Evolutionary conservation across 1,140 invertebrate genomes (phyloP).

Genomic region (Brachionus calyciflorus): DNA sequence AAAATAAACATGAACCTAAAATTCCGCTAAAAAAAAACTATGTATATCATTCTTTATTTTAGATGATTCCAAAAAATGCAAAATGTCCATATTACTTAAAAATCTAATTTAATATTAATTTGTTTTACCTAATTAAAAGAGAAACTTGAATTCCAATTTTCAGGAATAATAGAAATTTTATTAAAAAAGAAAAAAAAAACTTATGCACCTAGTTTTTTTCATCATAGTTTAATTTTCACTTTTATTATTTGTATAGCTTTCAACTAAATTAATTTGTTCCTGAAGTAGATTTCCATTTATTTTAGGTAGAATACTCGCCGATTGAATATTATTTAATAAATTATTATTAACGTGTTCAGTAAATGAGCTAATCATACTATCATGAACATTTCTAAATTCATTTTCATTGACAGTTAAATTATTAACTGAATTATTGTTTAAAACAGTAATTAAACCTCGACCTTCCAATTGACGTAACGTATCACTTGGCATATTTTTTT

Average conservation of each 20-base stretch:
- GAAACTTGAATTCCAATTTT: neutral
- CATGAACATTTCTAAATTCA: neutral
- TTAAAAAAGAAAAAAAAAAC: no score
- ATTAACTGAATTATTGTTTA: no score
- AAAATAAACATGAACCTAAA: no score
- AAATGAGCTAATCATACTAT: conserved; percentile 18
- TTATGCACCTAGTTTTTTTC: no score
- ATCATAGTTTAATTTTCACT: no score
- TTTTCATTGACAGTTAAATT: neutral
- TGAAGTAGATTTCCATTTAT: neutral
- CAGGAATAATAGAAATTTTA: neutral
- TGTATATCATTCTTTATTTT: no score
- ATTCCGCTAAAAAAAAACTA: no score
- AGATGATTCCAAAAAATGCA: no score
- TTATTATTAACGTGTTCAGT: conserved; percentile 19
- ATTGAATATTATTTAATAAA: neutral
- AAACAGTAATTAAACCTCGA: neutral
- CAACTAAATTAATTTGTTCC: no score
- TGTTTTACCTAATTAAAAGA: neutral
- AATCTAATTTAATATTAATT: no score
- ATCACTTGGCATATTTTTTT: conserved; percentile 12
- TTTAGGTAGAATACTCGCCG: neutral
- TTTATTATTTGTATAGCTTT: no score
- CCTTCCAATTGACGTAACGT: neutral
- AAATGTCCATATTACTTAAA: no score